Conservation (phyloP, 2,797 vertebrate species). For the Eupleurogrammus muticus region DNA sequence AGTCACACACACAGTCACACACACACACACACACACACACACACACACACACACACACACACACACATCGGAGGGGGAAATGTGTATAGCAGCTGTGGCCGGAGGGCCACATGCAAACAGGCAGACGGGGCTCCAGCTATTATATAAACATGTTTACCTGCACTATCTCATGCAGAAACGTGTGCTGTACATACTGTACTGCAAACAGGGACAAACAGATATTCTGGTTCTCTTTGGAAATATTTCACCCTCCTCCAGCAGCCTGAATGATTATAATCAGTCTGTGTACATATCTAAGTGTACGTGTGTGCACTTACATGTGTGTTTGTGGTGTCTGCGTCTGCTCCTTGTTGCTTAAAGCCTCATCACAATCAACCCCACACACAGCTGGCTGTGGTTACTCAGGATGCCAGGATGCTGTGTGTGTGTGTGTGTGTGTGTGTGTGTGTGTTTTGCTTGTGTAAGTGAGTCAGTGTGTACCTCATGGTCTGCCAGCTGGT, state of each 20-base stretch:
- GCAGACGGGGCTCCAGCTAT: conserved; percentile 41
- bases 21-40: conserved; percentile 70
- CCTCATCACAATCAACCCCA: conserved; percentile 47
- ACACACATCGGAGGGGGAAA: conserved; percentile 71
- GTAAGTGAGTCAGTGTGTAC: conserved; percentile 18
- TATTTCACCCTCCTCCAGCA: conserved; percentile 21
- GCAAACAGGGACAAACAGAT: background rate
- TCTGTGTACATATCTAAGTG: conserved; percentile 9
- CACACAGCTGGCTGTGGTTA: conserved; percentile 70
- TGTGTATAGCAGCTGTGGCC: conserved; percentile 76
- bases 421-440: conserved; percentile 24
- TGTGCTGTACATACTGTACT: background rate
- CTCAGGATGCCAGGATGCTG: conserved; percentile 30
- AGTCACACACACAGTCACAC: conserved; percentile 68
- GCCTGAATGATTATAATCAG: conserved; percentile 46
- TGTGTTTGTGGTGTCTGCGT: conserved; percentile 48
- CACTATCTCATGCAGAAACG: conserved; percentile 1
- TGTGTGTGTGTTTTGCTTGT: conserved; percentile 8
- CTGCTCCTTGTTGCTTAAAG: conserved; percentile 58
- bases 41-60: too few relatives aligned
- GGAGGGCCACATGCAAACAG: conserved; percentile 43
- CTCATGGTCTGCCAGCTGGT: conserved; percentile 55
- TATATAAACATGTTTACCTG: conserved; percentile 42
- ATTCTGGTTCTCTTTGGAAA: conserved; percentile 16
- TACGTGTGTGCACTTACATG: conserved; percentile 12